These are phyloP conservation scores for Hormiphora californensis DNA, from an alignment of 37 sponge, comb jelly and placozoan species.

Conservation along the genomic window DNA sequence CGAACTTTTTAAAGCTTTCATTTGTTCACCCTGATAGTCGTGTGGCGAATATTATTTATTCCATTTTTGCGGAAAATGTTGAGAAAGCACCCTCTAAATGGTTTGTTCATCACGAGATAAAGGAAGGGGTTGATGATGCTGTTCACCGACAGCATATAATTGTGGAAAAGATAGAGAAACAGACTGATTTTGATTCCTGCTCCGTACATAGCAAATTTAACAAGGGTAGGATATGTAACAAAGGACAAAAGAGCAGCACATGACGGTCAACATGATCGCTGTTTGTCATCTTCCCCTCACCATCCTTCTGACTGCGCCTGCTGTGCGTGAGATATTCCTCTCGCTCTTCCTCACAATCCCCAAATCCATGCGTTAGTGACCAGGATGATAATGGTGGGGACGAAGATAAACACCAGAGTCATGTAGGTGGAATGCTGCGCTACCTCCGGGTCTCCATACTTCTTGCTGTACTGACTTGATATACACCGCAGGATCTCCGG, in stretches of 20 bases:
- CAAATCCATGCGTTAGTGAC: background rate
- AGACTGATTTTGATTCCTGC: background rate
- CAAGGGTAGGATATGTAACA: background rate
- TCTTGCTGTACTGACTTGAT: background rate
- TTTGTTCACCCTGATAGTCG: no score
- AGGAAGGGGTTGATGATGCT: slow-evolving; percentile 25
- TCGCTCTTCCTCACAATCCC: background rate
- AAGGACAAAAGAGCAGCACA: background rate
- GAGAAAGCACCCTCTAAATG: no score
- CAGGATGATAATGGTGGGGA: background rate
- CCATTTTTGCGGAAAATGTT: no score
- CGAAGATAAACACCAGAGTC: background rate
- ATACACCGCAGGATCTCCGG: background rate
- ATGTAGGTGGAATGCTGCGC: background rate
- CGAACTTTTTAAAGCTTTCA: no score
- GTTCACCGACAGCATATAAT: background rate
- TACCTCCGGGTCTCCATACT: background rate
- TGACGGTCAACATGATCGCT: background rate
- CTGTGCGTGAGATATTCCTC: background rate
- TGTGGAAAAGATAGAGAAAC: background rate
- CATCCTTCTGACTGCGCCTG: background rate
- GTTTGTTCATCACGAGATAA: background rate
- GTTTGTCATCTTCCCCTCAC: background rate
- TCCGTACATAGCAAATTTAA: background rate
- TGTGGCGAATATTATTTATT: no score